phyloP scores from a whole-genome alignment of 2,888 invertebrate genomes.

The Pachliopta kotzebuea region DNA sequence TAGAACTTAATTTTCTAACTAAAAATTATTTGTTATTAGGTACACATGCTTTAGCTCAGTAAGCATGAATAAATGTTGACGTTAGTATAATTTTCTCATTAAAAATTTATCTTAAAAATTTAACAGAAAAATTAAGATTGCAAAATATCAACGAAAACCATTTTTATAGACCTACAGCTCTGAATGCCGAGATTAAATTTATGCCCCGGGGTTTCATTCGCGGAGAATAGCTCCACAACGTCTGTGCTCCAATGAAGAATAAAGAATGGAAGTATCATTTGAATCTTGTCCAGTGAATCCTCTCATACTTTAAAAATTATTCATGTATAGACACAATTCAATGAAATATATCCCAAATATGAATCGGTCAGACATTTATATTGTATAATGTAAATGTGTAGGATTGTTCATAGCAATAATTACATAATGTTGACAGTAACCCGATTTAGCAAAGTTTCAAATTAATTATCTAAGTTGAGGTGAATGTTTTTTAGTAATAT shows the following conservation, averaged over 20 bases:
- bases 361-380: too few relatives aligned
- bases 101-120: background rate
- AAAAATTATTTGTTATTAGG: too few relatives aligned
- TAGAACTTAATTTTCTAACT: too few relatives aligned
- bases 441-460: too few relatives aligned
- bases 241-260: constrained; percentile 62
- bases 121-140: background rate
- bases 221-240: constrained; percentile 65
- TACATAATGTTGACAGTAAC: too few relatives aligned
- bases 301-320: constrained; percentile 7
- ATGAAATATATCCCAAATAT: background rate
- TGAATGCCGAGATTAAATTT: constrained; percentile 76
- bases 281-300: constrained; percentile 57
- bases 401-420: too few relatives aligned
- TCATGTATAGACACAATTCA: constrained; percentile 1
- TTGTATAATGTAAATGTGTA: background rate
- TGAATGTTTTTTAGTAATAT: too few relatives aligned
- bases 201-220: constrained; percentile 74
- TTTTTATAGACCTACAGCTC: constrained; percentile 70
- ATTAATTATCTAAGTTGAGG: too few relatives aligned
- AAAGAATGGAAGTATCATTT: constrained; percentile 73
- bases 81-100: background rate
- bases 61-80: too few relatives aligned
- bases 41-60: too few relatives aligned
- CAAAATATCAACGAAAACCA: constrained; percentile 24